These are phyloP conservation scores for Lucifuga dentata DNA, from an alignment of 2,113 vertebrate genomes.

Conservation along the genomic window DNA sequence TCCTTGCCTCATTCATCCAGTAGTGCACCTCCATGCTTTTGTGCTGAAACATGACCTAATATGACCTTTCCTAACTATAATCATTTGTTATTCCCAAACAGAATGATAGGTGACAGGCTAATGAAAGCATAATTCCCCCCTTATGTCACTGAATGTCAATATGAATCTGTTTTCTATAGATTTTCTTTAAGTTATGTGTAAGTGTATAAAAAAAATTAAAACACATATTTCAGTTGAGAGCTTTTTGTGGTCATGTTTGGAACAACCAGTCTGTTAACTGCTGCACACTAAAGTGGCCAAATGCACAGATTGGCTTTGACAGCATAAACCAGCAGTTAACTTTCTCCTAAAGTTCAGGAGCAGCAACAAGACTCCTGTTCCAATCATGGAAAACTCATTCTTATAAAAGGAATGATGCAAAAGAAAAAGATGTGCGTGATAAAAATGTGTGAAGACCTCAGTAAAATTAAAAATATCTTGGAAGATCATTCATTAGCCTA, in stretches of 20 bases:
- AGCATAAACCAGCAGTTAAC: slow-evolving; percentile 32
- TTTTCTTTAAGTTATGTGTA: slow-evolving; percentile 68
- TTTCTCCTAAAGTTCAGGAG: slow-evolving; percentile 34
- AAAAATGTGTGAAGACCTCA: too few relatives aligned
- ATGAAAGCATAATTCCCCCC: background rate
- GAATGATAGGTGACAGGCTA: background rate
- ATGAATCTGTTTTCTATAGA: slow-evolving; percentile 68
- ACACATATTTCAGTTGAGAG: slow-evolving; percentile 47
- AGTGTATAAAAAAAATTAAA: slow-evolving; percentile 64
- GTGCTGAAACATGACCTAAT: background rate
- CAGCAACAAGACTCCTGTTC: slow-evolving; percentile 36
- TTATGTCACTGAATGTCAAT: slow-evolving; percentile 36
- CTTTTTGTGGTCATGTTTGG: slow-evolving; percentile 28
- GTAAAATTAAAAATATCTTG: too few relatives aligned
- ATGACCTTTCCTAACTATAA: background rate
- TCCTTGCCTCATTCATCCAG: slow-evolving; percentile 14
- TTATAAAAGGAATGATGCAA: too few relatives aligned
- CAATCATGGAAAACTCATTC: background rate
- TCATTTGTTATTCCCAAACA: background rate
- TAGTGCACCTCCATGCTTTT: slow-evolving; percentile 10
- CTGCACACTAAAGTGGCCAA: background rate
- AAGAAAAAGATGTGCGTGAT: too few relatives aligned
- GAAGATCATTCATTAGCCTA: too few relatives aligned
- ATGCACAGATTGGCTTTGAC: slow-evolving; percentile 45
- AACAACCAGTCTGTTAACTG: background rate